Evolutionary conservation across 2,888 invertebrate species (phyloP).

Genomic region (Xanthostigma xanthostigma): DNA sequence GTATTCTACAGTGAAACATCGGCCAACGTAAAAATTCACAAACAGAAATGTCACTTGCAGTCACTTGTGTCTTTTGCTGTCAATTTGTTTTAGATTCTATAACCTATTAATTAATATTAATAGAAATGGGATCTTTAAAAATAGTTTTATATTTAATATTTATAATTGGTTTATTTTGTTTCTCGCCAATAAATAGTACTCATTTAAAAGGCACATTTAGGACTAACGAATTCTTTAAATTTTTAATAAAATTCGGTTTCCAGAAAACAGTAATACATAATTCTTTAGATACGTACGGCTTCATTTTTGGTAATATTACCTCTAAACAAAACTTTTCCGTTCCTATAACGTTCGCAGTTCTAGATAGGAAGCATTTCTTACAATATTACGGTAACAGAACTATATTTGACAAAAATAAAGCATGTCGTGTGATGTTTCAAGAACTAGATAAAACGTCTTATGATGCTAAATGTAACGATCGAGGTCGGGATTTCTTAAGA

Average conservation of each 20-base stretch:
- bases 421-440: constrained; percentile 78
- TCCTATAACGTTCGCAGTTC: constrained; percentile 72
- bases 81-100: too few species aligned
- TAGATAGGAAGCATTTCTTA: constrained; percentile 77
- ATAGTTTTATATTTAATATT: neutral
- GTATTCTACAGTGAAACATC: too few species aligned
- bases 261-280: constrained; percentile 86
- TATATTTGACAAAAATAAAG: constrained; percentile 46
- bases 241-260: constrained; percentile 89
- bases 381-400: constrained; percentile 76
- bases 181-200: constrained; percentile 21
- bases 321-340: constrained; percentile 47
- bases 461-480: constrained; percentile 65
- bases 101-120: neutral
- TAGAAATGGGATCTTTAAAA: neutral
- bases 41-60: too few species aligned
- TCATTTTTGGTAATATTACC: constrained; percentile 91
- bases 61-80: too few species aligned
- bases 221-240: constrained; percentile 69
- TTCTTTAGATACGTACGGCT: constrained; percentile 77
- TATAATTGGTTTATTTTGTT: neutral
- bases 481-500: constrained; percentile 63
- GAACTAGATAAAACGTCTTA: constrained; percentile 70
- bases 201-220: constrained; percentile 50
- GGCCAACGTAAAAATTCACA: too few species aligned